Percentiles rank a stretch among this genome's conserved stretches.
These are phyloP conservation scores for Agrypnia vestita DNA, from an alignment of 1,140 invertebrate genomes.

Conservation along the genomic window DNA sequence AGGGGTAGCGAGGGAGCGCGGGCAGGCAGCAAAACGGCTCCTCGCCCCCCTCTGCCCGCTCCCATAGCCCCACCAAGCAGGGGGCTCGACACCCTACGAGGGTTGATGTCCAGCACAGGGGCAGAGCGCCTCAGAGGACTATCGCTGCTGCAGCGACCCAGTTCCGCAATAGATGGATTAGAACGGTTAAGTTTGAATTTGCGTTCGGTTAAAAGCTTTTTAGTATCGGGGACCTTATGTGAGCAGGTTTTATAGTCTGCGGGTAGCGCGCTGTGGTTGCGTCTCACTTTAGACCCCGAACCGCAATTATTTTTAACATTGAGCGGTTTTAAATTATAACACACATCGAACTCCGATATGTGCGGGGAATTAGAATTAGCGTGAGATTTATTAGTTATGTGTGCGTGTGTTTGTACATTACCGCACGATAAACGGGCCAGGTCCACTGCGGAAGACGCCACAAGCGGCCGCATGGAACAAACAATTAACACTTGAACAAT, in stretches of 20 bases:
- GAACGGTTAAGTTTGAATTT: slow-evolving; percentile 69
- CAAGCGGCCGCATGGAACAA: slow-evolving; percentile 75
- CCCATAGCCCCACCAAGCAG: slow-evolving; percentile 10
- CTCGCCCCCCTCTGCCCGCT: slow-evolving; percentile 28
- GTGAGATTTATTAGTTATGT: slow-evolving; percentile 74
- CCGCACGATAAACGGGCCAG: slow-evolving; percentile 75
- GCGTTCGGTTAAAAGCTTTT: slow-evolving; percentile 66
- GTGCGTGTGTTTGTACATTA: slow-evolving; percentile 79
- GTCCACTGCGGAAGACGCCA: slow-evolving; percentile 76
- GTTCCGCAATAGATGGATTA: slow-evolving; percentile 69
- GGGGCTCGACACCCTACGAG: slow-evolving; percentile 42
- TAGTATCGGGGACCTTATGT: slow-evolving; percentile 65
- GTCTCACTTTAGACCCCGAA: slow-evolving; percentile 45
- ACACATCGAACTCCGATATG: slow-evolving; percentile 59
- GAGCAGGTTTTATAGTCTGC: slow-evolving; percentile 64
- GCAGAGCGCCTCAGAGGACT: slow-evolving; percentile 56
- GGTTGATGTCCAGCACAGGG: slow-evolving; percentile 58
- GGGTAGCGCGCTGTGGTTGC: slow-evolving; percentile 71
- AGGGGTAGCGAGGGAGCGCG: slow-evolving; percentile 71
- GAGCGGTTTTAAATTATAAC: slow-evolving; percentile 57
- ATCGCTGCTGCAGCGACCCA: slow-evolving; percentile 61
- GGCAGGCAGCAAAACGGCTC: slow-evolving; percentile 62
- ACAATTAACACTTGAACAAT: slow-evolving; percentile 62
- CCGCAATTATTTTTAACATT: slow-evolving; percentile 45
- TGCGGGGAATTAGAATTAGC: slow-evolving; percentile 63